phyloP scores from a whole-genome alignment of 1,140 invertebrate genomes.

The Nautilus pompilius region DNA sequence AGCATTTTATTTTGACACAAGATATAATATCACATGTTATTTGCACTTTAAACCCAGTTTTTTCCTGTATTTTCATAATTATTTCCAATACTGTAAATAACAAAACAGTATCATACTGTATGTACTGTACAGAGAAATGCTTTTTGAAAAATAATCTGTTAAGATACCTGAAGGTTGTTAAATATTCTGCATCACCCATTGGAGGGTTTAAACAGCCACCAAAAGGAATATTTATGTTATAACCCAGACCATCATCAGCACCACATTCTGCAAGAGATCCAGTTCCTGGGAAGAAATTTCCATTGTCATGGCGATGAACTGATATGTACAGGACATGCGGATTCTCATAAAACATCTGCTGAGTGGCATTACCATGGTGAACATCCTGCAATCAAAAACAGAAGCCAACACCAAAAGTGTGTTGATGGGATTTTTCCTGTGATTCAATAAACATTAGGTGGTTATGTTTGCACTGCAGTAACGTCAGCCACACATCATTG shows the following conservation, averaged over 20 bases:
- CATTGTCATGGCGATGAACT: slow-evolving; percentile 98
- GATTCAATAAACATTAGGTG: no score
- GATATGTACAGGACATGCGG: slow-evolving; percentile 92
- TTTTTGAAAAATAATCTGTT: neutral
- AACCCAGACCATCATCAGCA: slow-evolving; percentile 84
- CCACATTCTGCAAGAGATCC: slow-evolving; percentile 89
- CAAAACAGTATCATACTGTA: no score
- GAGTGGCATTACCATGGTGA: slow-evolving; percentile 98
- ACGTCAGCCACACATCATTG: no score
- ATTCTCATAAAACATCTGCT: slow-evolving; percentile 97
- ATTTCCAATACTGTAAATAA: no score
- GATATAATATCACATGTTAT: no score
- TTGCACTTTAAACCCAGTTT: no score
- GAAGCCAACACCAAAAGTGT: neutral
- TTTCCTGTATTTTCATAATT: no score
- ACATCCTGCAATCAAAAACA: slow-evolving; percentile 73
- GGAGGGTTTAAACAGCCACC: slow-evolving; percentile 85
- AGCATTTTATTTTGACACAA: no score
- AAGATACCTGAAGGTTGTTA: slow-evolving; percentile 79
- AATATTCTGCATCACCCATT: slow-evolving; percentile 95
- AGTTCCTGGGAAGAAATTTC: slow-evolving; percentile 99
- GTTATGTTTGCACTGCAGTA: no score
- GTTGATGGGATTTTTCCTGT: no score
- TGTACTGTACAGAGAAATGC: no score
- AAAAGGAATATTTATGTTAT: slow-evolving; percentile 97